Evolutionary conservation across 1,140 invertebrate genomes (phyloP), one percentile per base, ranked within the genome.

Genomic region (Trinorchestia longiramus): DNA sequence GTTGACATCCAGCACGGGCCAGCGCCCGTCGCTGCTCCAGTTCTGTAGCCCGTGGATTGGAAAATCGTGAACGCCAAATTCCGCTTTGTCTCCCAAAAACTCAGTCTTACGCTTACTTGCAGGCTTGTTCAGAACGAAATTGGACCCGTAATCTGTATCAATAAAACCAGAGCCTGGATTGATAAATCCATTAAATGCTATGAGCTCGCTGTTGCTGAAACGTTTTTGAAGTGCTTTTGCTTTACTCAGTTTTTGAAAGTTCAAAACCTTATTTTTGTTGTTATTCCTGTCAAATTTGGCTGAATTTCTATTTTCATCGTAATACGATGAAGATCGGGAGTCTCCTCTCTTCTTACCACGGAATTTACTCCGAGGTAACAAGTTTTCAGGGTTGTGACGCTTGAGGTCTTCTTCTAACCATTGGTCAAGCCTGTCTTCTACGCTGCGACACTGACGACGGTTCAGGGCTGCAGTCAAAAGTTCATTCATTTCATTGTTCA

Each of bases 91-190:
- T 6, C 95, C 77, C 40, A 96, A 87, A 47, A 95, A 95, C 87
- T 94, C 96, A 19, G 87, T 91, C 57, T 91, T 96, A 19, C 96
- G 53, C 40, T 96, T 96, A 17, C 95, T 90, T 40, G 96, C 43
- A 6, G 96, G 96, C 44, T 96, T 97, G 88, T 97, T 97, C 3
- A 97, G 96, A 95, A 97, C 96, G 47, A 97, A 97, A 90, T 97
- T 97, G 43, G 96, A 96, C 15, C 96, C 96, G 91, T 97, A 97
- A 77, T 97, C 96, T 96, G 96, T 96, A 95, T 97, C 96, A 40
- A 96, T 94, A 44, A 96, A 96, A 40, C 96, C 96, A 53, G 95
- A 95, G 15, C 44, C 53, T 43, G 96, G 96, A 77, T 97, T 97
- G 45, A 96, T 97, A 92, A 97, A 97, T 42, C 96, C 96, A 57